Evolutionary conservation across 1,140 invertebrate genomes (phyloP), one percentile per base, ranked within the genome.

Genomic region (Aricia agestis): DNA sequence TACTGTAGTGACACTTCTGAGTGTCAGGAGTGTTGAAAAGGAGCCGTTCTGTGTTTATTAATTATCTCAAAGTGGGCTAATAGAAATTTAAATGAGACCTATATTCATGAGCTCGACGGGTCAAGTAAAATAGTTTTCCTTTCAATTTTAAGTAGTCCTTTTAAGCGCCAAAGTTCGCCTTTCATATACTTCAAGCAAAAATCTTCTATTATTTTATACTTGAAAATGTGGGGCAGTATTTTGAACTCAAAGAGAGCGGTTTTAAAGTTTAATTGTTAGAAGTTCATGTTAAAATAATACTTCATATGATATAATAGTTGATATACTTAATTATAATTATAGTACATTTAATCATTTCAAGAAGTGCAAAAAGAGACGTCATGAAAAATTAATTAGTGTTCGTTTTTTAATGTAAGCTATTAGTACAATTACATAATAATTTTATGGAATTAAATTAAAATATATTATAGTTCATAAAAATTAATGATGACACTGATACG

Each of bases 1-100:
- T 89, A 85, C 86, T 89, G 83, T 77, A 91, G 89, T 91, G 87
- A 82, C 89, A 89, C 86, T 89, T 74, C 74, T 75, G 78, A 83
- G 81, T 75, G 45, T 45, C 42, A 78, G 78, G 73, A 70, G 77
- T 83, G 79, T 81, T 79, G 74, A 52, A 70, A 72, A 78, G 72
- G 72, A 67, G 72, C 71, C 77, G 70, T 73, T 75, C 78, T 78
- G 76, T 78, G 71, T 78, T 78, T 84, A 78, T 78, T 81, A 79
- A 82, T 76, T 77, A 77, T 75, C 57, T 71, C 71, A 57, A 70
- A 76, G 73, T 75, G 17, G 68, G 67, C 68, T 69, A 69, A 76
- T 73, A 73, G 41, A 73, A 71, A 73, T 74, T 74, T 73, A 69
- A 76, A 76, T 76, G 70, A 74, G 72, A 73, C 66, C 66, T 75